These are phyloP conservation scores for Apomyelois bistriatella DNA, from an alignment of 2,888 invertebrate genomes.

Conservation along the genomic window DNA sequence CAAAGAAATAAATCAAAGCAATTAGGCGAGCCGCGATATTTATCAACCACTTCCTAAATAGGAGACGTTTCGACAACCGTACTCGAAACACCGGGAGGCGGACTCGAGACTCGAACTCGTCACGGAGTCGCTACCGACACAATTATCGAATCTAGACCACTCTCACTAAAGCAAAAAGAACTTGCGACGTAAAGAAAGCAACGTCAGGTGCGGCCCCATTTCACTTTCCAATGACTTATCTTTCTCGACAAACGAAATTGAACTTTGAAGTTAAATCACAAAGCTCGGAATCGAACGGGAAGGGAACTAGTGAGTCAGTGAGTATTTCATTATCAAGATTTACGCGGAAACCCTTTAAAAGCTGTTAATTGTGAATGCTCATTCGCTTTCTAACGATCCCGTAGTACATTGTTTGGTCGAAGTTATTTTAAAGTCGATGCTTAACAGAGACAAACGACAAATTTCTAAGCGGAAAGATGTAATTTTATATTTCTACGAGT, in stretches of 20 bases:
- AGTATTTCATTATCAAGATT: conserved; percentile 70
- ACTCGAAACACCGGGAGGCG: conserved; percentile 36
- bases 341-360: conserved; percentile 70
- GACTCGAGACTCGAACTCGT: conserved; percentile 43
- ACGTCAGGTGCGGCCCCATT: conserved; percentile 77
- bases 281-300: conserved; percentile 20
- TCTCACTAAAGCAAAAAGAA: conserved; percentile 78
- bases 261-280: conserved; percentile 37
- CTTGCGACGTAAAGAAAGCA: conserved; percentile 74
- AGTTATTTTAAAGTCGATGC: not conserved
- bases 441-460: not conserved
- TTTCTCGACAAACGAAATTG: conserved; percentile 39
- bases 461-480: not conserved
- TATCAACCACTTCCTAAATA: conserved; percentile 20
- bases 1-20: conserved; percentile 9
- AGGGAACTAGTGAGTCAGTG: conserved; percentile 35
- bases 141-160: conserved; percentile 77
- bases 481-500: no score
- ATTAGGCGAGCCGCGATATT: conserved; percentile 11
- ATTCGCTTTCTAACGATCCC: conserved; percentile 58
- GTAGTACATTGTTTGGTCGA: conserved; percentile 19
- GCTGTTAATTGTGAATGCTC: conserved; percentile 61
- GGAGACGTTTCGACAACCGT: conserved; percentile 33
- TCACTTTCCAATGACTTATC: conserved; percentile 76
- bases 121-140: conserved; percentile 69